A percentile compares a stretch with the other conserved stretches of the same genome.
Evolutionary conservation across 2,797 vertebrate species (phyloP).

Genomic region (Muscicapa striata): DNA sequence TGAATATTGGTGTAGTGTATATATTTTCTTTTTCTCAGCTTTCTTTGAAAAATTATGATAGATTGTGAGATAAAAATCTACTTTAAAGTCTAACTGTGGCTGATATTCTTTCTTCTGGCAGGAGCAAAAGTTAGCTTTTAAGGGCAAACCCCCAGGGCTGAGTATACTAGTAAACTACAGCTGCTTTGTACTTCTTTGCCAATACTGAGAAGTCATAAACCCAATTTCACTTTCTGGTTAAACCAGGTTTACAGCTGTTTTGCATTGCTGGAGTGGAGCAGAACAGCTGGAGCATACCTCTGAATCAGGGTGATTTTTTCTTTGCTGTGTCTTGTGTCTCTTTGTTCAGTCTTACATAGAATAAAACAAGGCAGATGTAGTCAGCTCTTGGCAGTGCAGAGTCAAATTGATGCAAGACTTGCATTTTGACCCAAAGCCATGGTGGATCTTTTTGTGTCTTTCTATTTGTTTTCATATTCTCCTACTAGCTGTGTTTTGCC

Average conservation of each 20-base stretch:
- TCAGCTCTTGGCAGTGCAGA: background rate
- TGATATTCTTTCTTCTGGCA: background rate
- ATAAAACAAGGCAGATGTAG: background rate
- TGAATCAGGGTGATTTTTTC: background rate
- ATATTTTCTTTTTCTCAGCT: background rate
- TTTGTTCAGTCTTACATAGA: background rate
- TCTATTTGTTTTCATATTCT: background rate
- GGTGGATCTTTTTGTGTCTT: accelerated
- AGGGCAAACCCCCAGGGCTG: background rate
- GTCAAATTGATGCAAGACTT: background rate
- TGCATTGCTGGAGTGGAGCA: slow-evolving; percentile 20
- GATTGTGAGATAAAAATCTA: background rate
- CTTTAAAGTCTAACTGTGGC: background rate
- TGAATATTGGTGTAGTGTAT: accelerated
- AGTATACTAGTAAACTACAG: slow-evolving; percentile 16
- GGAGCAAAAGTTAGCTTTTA: slow-evolving; percentile 3
- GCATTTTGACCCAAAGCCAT: background rate
- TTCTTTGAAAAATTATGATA: background rate
- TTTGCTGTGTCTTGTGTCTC: background rate
- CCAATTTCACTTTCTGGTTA: slow-evolving; percentile 44
- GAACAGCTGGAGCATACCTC: slow-evolving; percentile 33
- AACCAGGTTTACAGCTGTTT: slow-evolving; percentile 58
- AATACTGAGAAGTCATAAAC: slow-evolving; percentile 44
- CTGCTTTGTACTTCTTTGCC: slow-evolving; percentile 53
- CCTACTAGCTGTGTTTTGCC: background rate